These are phyloP conservation scores for Resseliella maxima DNA, from an alignment of 2,888 invertebrate species.

Conservation along the genomic window DNA sequence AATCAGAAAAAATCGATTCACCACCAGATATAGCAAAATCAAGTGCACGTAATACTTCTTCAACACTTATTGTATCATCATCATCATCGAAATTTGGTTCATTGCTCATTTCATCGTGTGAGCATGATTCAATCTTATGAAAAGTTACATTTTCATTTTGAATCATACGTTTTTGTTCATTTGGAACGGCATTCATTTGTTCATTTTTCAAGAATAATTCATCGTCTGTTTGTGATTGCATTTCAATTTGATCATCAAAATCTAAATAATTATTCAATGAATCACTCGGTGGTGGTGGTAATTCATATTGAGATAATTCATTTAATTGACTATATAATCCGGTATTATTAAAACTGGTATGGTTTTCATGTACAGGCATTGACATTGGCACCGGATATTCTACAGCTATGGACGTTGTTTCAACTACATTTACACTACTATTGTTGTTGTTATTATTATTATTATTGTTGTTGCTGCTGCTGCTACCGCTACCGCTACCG, in stretches of 20 bases:
- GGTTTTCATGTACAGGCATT: background rate
- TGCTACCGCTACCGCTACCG: no score
- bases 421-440: background rate
- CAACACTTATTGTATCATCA: conserved; percentile 60
- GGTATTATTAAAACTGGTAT: background rate
- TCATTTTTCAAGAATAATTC: no score
- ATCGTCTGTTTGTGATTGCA: background rate
- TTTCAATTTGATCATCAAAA: background rate
- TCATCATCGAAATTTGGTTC: background rate
- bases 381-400: background rate
- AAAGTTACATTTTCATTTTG: conserved; percentile 8
- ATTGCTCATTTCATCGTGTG: background rate
- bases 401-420: background rate
- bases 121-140: no score
- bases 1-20: conserved; percentile 57
- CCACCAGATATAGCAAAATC: conserved; percentile 60
- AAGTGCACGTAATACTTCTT: conserved; percentile 60
- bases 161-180: background rate
- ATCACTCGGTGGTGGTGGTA: background rate
- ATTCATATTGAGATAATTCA: background rate
- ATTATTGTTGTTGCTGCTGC: no score
- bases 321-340: background rate
- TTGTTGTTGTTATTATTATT: no score
- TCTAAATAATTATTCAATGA: conserved; percentile 7
- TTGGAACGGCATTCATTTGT: background rate